Conservation (phyloP, 2,797 vertebrate genomes). For the Cichlasoma orientale region DNA sequence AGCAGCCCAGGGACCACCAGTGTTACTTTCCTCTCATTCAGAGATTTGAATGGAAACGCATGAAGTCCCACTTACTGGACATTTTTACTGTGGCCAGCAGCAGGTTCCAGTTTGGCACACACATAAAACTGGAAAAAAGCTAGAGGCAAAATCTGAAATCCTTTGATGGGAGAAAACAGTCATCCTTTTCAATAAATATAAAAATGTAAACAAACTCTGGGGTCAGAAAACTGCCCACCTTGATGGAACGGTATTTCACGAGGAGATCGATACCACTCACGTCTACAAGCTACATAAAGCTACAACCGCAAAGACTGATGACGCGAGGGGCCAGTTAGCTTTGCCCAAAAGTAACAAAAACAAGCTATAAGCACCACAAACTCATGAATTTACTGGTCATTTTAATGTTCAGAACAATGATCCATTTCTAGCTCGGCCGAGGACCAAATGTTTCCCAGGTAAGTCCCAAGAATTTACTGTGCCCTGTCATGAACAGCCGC, state of each 20-base stretch:
- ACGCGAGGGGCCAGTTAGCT: neutral
- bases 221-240: neutral
- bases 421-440: neutral
- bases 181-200: too few species aligned
- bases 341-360: neutral
- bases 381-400: neutral
- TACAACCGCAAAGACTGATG: neutral
- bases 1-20: neutral
- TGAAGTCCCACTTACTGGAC: neutral
- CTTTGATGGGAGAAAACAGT: neutral
- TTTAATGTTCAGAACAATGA: neutral
- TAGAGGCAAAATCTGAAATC: neutral
- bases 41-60: conserved; percentile 6
- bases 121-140: neutral
- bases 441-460: too few species aligned
- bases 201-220: neutral
- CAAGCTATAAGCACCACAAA: rapidly evolving
- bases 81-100: neutral
- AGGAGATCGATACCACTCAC: neutral
- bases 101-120: neutral
- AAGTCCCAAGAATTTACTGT: neutral
- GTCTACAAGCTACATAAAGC: neutral
- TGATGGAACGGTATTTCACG: neutral
- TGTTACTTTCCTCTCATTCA: neutral
- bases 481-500: neutral